These are phyloP conservation scores for Trachelus iudaicus DNA, from an alignment of 2,888 invertebrate genomes.

Conservation along the genomic window DNA sequence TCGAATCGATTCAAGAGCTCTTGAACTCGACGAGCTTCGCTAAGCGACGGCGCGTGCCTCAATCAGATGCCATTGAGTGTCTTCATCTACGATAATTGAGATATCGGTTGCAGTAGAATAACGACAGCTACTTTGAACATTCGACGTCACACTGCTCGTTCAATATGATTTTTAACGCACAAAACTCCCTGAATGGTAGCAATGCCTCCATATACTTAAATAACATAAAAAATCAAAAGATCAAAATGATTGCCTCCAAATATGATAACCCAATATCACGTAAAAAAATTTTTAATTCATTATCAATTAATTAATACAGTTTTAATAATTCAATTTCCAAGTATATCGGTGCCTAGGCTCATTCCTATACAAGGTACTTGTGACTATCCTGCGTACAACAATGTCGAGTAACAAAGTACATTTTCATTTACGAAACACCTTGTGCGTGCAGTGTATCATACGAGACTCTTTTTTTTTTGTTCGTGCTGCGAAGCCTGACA, in stretches of 20 bases:
- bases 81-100: constrained; percentile 5
- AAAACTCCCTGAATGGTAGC: not conserved
- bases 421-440: not conserved
- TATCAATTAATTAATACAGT: too few species aligned
- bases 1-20: constrained; percentile 60
- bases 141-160: not conserved
- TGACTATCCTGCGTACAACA: not conserved
- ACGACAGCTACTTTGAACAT: not conserved
- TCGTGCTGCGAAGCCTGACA: constrained; percentile 10
- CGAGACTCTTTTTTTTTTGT: not conserved
- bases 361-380: not conserved
- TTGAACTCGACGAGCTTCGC: constrained; percentile 47
- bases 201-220: not conserved
- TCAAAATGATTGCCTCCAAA: not conserved
- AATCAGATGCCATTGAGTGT: constrained; percentile 19
- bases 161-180: not conserved
- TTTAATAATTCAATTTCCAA: not conserved
- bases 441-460: not conserved
- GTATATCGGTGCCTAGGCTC: not conserved
- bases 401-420: not conserved
- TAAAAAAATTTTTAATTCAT: too few species aligned
- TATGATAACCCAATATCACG: not conserved
- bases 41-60: constrained; percentile 52
- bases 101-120: not conserved
- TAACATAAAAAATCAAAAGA: not conserved